Percentiles rank a stretch among this genome's conserved stretches.
Evolutionary conservation across 2,113 vertebrate genomes (phyloP).

Genomic region (Symphodus melops): DNA sequence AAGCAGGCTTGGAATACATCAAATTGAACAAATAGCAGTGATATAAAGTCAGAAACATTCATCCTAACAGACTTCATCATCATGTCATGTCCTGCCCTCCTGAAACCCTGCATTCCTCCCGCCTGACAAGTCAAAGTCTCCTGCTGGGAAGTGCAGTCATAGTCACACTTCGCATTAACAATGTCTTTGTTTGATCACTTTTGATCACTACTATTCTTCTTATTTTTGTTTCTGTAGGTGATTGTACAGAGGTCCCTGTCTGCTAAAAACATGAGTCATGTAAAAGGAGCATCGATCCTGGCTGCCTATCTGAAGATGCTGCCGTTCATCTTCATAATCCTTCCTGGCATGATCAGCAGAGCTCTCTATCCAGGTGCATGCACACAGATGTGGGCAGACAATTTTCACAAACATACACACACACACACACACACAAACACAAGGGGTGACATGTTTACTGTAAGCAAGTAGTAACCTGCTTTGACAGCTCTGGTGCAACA

Average conservation of each 20-base stretch:
- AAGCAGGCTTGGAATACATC: no score
- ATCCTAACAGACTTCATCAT: no score
- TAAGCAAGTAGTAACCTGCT: slow-evolving; percentile 59
- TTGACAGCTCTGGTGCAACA: slow-evolving; percentile 32
- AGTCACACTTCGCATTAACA: no score
- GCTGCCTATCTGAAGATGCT: slow-evolving; percentile 94
- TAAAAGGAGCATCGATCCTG: slow-evolving; percentile 91
- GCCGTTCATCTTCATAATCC: slow-evolving; percentile 90
- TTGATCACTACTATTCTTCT: not conserved
- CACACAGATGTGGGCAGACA: slow-evolving; percentile 16
- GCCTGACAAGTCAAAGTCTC: no score
- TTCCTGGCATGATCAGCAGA: slow-evolving; percentile 95
- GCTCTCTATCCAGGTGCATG: slow-evolving; percentile 90
- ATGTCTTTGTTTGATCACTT: not conserved
- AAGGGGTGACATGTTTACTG: not conserved
- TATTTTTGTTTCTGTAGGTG: slow-evolving; percentile 78
- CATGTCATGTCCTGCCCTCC: no score
- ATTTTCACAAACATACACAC: not conserved
- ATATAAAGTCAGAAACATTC: no score
- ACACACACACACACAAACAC: not conserved
- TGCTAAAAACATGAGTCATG: slow-evolving; percentile 90
- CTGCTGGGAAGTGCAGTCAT: no score
- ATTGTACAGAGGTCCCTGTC: slow-evolving; percentile 92
- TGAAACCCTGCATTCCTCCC: no score
- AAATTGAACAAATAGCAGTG: no score